Evolutionary conservation across 2,113 vertebrate genomes (phyloP).

Genomic region (Mus spicilegus): DNA sequence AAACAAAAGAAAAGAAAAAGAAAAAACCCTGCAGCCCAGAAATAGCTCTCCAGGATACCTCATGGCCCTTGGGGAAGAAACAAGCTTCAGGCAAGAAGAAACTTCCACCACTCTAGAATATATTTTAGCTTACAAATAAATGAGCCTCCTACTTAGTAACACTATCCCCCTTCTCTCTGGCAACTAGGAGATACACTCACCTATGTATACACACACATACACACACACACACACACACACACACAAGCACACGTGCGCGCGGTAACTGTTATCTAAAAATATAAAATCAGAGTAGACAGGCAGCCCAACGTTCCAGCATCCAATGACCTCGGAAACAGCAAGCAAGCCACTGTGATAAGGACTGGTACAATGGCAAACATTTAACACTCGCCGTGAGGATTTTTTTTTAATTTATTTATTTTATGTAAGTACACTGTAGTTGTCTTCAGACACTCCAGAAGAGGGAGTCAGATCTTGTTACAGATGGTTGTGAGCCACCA

Average conservation of each 20-base stretch:
- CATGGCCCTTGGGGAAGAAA: slow-evolving; percentile 8
- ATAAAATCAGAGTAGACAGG: slow-evolving; percentile 49
- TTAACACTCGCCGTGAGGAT: slow-evolving; percentile 44
- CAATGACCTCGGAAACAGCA: slow-evolving; percentile 34
- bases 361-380: slow-evolving; percentile 38
- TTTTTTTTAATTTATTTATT: background rate
- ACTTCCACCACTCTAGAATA: slow-evolving; percentile 25
- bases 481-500: too few species aligned
- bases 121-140: slow-evolving; percentile 67
- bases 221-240: slow-evolving; percentile 3
- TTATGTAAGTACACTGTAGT: too few species aligned
- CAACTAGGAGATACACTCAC: slow-evolving; percentile 46
- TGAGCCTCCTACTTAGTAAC: background rate
- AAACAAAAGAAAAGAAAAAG: background rate
- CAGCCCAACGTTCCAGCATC: slow-evolving; percentile 53
- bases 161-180: slow-evolving; percentile 3
- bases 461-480: too few species aligned
- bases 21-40: background rate
- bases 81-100: slow-evolving; percentile 46
- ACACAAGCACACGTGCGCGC: background rate
- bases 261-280: slow-evolving; percentile 64
- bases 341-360: slow-evolving; percentile 45
- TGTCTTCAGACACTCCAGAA: too few species aligned
- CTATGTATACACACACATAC: background rate
- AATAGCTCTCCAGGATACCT: background rate